A percentile compares a stretch with the other conserved stretches of the same genome.
These are phyloP conservation scores for Drosophila heteroneura DNA, from an alignment of 2,888 invertebrate genomes.

Conservation along the genomic window DNA sequence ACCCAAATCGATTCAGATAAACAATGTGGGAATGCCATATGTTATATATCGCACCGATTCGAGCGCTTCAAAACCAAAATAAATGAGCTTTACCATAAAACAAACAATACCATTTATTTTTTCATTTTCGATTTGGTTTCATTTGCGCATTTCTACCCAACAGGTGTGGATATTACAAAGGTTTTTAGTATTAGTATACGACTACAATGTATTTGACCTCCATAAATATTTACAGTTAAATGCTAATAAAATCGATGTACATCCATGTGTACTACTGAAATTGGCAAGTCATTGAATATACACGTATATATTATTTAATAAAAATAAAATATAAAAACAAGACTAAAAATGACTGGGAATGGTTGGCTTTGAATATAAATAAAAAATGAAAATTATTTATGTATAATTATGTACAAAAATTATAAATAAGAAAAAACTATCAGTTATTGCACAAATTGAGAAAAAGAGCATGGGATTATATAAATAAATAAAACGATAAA, in stretches of 20 bases:
- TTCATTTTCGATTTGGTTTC: slow-evolving; percentile 20
- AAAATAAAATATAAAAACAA: background rate
- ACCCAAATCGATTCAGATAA: slow-evolving; percentile 38
- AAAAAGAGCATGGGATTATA: background rate
- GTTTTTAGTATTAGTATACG: slow-evolving; percentile 29
- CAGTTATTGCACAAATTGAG: slow-evolving; percentile 55
- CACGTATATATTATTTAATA: background rate
- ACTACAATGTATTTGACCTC: slow-evolving; percentile 9
- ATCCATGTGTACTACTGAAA: slow-evolving; percentile 7
- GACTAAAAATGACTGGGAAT: slow-evolving; percentile 1
- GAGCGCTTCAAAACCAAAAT: slow-evolving; percentile 45
- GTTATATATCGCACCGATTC: slow-evolving; percentile 47
- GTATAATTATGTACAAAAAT: slow-evolving; percentile 2
- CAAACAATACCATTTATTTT: slow-evolving; percentile 41
- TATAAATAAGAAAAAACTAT: background rate
- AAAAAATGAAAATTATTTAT: background rate
- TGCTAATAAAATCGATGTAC: slow-evolving; percentile 25
- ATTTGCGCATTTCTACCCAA: slow-evolving; percentile 33
- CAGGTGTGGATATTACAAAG: slow-evolving; percentile 33
- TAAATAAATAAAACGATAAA: slow-evolving; percentile 15
- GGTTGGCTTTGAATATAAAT: background rate
- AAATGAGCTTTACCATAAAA: slow-evolving; percentile 40
- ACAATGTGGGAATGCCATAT: slow-evolving; percentile 55
- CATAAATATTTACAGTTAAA: slow-evolving; percentile 46
- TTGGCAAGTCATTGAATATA: slow-evolving; percentile 27